Evolutionary conservation across 2,888 invertebrate species (phyloP).

Genomic region (Caradrina clavipalpis): DNA sequence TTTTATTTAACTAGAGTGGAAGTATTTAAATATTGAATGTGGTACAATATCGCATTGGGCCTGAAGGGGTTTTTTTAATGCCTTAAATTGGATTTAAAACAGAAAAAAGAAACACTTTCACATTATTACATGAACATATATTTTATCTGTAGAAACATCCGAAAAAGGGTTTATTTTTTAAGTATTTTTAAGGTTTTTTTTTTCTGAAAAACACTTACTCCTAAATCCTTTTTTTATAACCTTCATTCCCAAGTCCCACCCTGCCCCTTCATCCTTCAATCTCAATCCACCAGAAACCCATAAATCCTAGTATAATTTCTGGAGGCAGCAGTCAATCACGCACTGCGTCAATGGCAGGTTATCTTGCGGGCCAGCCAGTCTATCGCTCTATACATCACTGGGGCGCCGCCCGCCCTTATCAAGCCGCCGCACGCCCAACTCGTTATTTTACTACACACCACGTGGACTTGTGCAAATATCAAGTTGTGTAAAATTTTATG

Average conservation of each 20-base stretch:
- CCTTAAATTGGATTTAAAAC: too few species aligned
- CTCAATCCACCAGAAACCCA: slow-evolving; percentile 20
- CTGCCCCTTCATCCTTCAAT: slow-evolving; percentile 13
- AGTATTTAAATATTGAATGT: too few species aligned
- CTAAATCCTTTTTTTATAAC: too few species aligned
- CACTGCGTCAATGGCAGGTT: slow-evolving; percentile 69
- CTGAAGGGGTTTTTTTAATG: too few species aligned
- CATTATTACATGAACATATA: too few species aligned
- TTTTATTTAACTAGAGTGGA: too few species aligned
- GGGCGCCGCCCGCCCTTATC: slow-evolving; percentile 72
- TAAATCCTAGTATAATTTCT: slow-evolving; percentile 65
- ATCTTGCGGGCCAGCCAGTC: slow-evolving; percentile 68
- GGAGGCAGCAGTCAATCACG: slow-evolving; percentile 64
- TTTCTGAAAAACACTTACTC: too few species aligned
- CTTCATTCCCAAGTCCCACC: neutral
- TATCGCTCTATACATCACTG: slow-evolving; percentile 68
- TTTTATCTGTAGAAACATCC: too few species aligned
- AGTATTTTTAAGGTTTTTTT: too few species aligned
- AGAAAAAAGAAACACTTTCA: neutral
- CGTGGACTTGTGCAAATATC: slow-evolving; percentile 65
- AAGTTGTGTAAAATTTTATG: slow-evolving; percentile 60
- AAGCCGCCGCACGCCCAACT: slow-evolving; percentile 64
- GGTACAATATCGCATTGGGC: too few species aligned
- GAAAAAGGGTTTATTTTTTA: too few species aligned
- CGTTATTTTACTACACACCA: slow-evolving; percentile 69